Percentiles rank a stretch among this genome's conserved stretches.
These are phyloP conservation scores for Coptodon bakossiorum DNA, from an alignment of 2,113 vertebrate genomes.

Conservation along the genomic window DNA sequence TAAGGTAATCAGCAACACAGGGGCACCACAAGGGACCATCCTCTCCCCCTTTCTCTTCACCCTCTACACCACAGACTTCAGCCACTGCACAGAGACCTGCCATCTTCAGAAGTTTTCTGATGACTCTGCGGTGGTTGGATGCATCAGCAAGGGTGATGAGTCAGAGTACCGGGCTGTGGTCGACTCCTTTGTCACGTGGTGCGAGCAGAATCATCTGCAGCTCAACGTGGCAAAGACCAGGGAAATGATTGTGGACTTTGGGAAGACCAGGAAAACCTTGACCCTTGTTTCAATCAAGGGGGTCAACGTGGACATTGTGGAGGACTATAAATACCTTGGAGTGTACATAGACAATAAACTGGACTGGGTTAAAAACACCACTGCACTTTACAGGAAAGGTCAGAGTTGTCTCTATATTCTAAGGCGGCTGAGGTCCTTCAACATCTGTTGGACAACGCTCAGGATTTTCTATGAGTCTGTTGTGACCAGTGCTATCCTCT, in stretches of 20 bases:
- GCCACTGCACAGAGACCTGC: background rate
- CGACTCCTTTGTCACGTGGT: fast-evolving
- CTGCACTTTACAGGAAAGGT: background rate
- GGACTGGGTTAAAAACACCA: background rate
- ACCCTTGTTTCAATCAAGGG: background rate
- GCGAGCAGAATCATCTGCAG: background rate
- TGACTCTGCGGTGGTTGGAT: fast-evolving
- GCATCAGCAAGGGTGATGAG: background rate
- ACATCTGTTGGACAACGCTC: background rate
- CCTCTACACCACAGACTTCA: background rate
- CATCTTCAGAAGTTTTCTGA: background rate
- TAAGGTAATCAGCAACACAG: fast-evolving
- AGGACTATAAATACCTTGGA: background rate
- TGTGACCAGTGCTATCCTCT: background rate
- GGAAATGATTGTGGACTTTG: fast-evolving
- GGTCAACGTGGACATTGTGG: background rate
- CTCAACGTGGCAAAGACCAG: background rate
- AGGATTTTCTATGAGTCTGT: background rate
- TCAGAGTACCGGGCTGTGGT: background rate
- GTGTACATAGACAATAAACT: background rate
- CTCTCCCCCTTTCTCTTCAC: background rate
- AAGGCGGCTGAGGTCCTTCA: background rate
- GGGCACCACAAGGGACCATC: fast-evolving
- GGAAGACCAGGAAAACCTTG: background rate
- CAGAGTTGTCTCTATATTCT: background rate